A percentile compares a stretch with the other conserved stretches of the same genome.
These are phyloP conservation scores for Calliopum simillimum DNA, from an alignment of 2,888 invertebrate species.

Conservation along the genomic window DNA sequence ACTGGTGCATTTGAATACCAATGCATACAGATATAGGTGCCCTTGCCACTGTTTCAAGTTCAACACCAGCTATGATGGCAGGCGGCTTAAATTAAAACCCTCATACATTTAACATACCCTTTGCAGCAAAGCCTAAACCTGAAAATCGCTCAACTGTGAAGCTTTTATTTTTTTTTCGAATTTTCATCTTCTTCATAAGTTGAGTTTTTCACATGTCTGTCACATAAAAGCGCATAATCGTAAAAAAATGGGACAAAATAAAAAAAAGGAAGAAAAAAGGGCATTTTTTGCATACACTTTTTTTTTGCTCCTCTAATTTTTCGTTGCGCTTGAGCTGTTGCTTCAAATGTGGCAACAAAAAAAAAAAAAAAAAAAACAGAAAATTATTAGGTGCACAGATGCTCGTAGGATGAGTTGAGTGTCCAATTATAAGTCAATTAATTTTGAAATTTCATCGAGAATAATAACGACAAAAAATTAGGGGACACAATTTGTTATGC, in stretches of 20 bases:
- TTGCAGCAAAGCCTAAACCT: background rate
- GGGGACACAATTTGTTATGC: slow-evolving; percentile 31
- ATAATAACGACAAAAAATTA: background rate
- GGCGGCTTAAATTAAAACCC: slow-evolving; percentile 12
- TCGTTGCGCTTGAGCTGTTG: slow-evolving; percentile 24
- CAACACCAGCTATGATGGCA: slow-evolving; percentile 4
- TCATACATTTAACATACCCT: slow-evolving; percentile 15
- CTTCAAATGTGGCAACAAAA: slow-evolving; percentile 13
- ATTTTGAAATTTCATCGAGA: slow-evolving; percentile 33
- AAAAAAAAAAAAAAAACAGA: slow-evolving; percentile 34
- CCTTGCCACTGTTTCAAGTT: slow-evolving; percentile 28
- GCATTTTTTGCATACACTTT: slow-evolving; percentile 23
- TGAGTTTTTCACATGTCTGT: slow-evolving; percentile 52
- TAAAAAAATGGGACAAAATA: background rate
- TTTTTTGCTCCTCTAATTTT: slow-evolving; percentile 15
- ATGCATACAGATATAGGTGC: background rate
- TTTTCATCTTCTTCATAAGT: slow-evolving; percentile 5
- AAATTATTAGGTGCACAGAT: slow-evolving; percentile 62
- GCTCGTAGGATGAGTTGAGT: slow-evolving; percentile 42
- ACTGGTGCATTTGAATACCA: too few species aligned
- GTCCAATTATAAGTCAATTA: slow-evolving; percentile 63
- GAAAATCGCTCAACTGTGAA: slow-evolving; percentile 29
- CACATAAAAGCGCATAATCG: slow-evolving; percentile 37
- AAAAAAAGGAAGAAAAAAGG: background rate
- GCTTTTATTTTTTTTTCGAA: background rate